A percentile compares a stretch with the other conserved stretches of the same genome.
Evolutionary conservation across 2,113 vertebrate genomes (phyloP).

Genomic region (Dolichallabes microphthalmus): DNA sequence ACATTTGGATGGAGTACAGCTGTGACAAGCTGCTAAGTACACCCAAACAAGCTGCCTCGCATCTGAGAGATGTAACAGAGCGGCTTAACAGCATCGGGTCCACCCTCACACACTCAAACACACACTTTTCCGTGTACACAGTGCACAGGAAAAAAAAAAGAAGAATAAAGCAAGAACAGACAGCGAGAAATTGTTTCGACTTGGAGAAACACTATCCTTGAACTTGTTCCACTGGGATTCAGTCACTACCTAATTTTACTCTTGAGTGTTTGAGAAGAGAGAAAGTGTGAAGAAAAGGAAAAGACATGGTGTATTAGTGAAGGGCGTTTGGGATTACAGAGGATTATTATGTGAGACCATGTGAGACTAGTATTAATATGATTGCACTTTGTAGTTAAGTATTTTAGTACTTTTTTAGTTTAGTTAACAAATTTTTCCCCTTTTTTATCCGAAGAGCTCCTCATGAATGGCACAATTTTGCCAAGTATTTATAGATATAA

Average conservation of each 20-base stretch:
- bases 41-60: constrained; percentile 81
- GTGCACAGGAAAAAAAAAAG: constrained; percentile 52
- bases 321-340: constrained; percentile 73
- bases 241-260: constrained; percentile 7
- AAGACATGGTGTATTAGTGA: constrained; percentile 65
- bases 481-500: neutral
- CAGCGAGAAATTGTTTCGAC: constrained; percentile 71
- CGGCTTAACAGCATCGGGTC: constrained; percentile 49
- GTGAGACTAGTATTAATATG: constrained; percentile 38
- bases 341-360: constrained; percentile 64
- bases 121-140: constrained; percentile 58
- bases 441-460: neutral
- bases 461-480: neutral
- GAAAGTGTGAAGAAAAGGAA: constrained; percentile 53
- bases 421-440: neutral
- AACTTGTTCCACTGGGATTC: constrained; percentile 29
- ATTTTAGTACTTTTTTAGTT: neutral
- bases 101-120: constrained; percentile 76
- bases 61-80: constrained; percentile 76
- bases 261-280: constrained; percentile 31
- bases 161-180: constrained; percentile 60
- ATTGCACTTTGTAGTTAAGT: neutral
- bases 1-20: constrained; percentile 84
- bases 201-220: constrained; percentile 51
- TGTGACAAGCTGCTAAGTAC: constrained; percentile 85